Conservation (phyloP, 2,888 invertebrate species). For the Poecilus cupreus region DNA sequence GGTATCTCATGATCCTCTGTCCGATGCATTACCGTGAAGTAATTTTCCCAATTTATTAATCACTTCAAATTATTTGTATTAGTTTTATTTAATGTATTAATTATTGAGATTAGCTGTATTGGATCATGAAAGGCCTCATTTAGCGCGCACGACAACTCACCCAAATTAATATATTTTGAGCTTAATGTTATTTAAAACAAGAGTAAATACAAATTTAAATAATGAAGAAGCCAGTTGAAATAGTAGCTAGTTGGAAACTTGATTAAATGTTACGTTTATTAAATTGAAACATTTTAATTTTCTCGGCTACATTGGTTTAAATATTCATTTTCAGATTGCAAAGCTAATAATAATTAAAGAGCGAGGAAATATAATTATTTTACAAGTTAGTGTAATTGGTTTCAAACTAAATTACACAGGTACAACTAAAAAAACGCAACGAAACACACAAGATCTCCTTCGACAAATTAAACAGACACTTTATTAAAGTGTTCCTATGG, state of each 20-base stretch:
- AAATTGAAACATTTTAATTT: neutral
- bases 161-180: no score
- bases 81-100: no score
- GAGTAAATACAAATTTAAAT: no score
- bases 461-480: neutral
- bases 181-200: no score
- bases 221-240: no score
- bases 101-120: no score
- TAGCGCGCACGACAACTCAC: no score
- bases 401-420: neutral
- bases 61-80: no score
- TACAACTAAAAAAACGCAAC: neutral
- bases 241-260: neutral
- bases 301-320: neutral
- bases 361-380: neutral
- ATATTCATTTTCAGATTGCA: neutral
- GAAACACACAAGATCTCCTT: neutral
- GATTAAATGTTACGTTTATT: neutral
- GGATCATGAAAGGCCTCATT: no score
- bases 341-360: slow-evolving; percentile 2
- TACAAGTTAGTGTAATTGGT: neutral
- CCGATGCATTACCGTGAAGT: no score
- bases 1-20: no score
- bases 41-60: no score
- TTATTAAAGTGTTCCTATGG: neutral